These are phyloP conservation scores for Orchesella flavescens DNA, from an alignment of 2,888 invertebrate genomes.

Conservation along the genomic window DNA sequence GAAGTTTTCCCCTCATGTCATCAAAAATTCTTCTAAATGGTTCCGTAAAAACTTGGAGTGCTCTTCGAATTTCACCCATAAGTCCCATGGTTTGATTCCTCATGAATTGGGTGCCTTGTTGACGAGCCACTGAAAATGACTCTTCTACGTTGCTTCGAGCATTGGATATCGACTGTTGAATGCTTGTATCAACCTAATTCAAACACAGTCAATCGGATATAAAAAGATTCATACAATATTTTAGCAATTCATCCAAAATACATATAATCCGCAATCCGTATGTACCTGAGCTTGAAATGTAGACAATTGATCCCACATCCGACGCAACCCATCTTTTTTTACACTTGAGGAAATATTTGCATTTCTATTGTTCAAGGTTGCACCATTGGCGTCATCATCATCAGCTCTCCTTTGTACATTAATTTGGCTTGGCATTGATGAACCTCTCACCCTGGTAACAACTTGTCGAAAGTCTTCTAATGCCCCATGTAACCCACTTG, in stretches of 20 bases:
- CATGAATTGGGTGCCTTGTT: conserved; percentile 11
- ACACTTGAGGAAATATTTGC: neutral
- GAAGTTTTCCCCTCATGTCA: conserved; percentile 11
- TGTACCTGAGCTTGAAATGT: conserved; percentile 20
- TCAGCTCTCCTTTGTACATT: neutral
- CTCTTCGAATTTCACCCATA: conserved; percentile 36
- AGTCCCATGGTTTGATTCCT: conserved; percentile 15
- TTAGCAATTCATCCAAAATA: neutral
- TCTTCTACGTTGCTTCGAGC: conserved; percentile 16
- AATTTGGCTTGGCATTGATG: neutral
- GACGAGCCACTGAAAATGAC: neutral
- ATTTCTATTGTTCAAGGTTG: neutral
- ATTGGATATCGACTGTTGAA: neutral
- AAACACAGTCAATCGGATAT: too few species aligned
- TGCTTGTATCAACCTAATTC: conserved; percentile 20
- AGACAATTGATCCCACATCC: conserved; percentile 18
- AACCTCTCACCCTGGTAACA: neutral
- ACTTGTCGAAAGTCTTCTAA: conserved; percentile 23
- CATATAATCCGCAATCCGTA: neutral
- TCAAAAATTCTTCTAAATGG: conserved; percentile 35
- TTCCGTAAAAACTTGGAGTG: conserved; percentile 6
- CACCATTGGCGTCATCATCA: too few species aligned
- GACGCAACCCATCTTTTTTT: neutral
- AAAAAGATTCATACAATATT: too few species aligned
- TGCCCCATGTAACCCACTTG: conserved; percentile 32